Percentiles rank a stretch among this genome's conserved stretches.
Evolutionary conservation across 2,888 invertebrate genomes (phyloP).

Genomic region (Deilephila porcellus): DNA sequence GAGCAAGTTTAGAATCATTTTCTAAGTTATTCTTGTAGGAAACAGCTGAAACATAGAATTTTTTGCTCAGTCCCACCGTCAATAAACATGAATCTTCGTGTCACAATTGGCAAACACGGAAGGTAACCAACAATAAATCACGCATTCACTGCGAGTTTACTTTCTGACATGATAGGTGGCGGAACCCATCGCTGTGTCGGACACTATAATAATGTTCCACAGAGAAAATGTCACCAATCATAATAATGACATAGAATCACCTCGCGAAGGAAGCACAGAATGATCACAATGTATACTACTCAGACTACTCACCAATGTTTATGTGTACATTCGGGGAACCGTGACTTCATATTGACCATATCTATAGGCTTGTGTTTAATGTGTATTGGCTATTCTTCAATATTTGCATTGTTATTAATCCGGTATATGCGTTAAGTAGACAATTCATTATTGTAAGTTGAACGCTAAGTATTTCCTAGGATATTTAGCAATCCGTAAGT

Average conservation of each 20-base stretch:
- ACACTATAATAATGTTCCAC: constrained; percentile 21
- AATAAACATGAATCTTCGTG: constrained; percentile 11
- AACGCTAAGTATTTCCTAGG: too few relatives aligned
- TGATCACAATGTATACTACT: constrained; percentile 14
- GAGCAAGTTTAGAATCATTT: neutral
- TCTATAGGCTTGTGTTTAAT: neutral
- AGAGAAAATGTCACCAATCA: constrained; percentile 27
- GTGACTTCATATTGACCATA: neutral
- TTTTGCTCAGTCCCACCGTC: neutral
- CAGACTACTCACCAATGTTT: neutral
- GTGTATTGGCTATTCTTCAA: too few relatives aligned
- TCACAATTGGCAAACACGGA: constrained; percentile 19
- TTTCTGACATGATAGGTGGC: constrained; percentile 24
- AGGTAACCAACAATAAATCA: constrained; percentile 7
- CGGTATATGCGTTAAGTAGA: too few relatives aligned
- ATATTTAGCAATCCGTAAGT: too few relatives aligned
- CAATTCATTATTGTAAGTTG: too few relatives aligned
- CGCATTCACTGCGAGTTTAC: constrained; percentile 5
- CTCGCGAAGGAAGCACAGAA: constrained; percentile 9
- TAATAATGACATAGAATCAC: constrained; percentile 25
- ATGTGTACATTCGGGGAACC: neutral
- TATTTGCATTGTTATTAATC: too few relatives aligned
- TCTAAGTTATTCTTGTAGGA: neutral
- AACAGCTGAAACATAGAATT: neutral
- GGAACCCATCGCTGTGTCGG: constrained; percentile 13